A percentile compares a stretch with the other conserved stretches of the same genome.
phyloP scores from a whole-genome alignment of 2,113 vertebrate species.

The Bos javanicus region DNA sequence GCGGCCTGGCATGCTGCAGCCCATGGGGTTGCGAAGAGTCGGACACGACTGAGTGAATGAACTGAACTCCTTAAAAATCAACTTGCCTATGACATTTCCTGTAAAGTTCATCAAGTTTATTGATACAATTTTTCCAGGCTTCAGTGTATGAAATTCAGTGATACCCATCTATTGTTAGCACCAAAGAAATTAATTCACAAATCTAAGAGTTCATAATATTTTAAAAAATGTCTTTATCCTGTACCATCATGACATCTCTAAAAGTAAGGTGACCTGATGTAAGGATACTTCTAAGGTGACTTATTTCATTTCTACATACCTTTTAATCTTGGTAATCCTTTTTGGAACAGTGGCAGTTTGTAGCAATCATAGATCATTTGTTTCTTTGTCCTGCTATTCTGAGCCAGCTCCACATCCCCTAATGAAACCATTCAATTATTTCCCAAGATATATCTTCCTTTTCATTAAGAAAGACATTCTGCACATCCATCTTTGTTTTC shows the following conservation, averaged over 20 bases:
- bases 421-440: not conserved
- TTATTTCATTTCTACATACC: not conserved
- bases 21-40: accelerated
- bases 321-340: not conserved
- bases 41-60: not conserved
- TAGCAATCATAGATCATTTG: not conserved
- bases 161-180: not conserved
- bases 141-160: not conserved
- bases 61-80: not conserved
- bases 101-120: not conserved
- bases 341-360: not conserved
- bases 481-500: not conserved
- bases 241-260: not conserved
- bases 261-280: not conserved
- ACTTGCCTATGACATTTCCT: not conserved
- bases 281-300: not conserved
- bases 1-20: accelerated
- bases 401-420: not conserved
- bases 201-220: not conserved
- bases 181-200: not conserved
- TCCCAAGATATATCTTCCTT: not conserved
- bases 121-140: not conserved
- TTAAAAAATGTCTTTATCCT: not conserved
- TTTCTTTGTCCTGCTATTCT: not conserved
- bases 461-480: not conserved